Percentiles rank a stretch among this genome's conserved stretches.
phyloP scores from a whole-genome alignment of 2,888 invertebrate species.

The Hofmannophila pseudospretella region DNA sequence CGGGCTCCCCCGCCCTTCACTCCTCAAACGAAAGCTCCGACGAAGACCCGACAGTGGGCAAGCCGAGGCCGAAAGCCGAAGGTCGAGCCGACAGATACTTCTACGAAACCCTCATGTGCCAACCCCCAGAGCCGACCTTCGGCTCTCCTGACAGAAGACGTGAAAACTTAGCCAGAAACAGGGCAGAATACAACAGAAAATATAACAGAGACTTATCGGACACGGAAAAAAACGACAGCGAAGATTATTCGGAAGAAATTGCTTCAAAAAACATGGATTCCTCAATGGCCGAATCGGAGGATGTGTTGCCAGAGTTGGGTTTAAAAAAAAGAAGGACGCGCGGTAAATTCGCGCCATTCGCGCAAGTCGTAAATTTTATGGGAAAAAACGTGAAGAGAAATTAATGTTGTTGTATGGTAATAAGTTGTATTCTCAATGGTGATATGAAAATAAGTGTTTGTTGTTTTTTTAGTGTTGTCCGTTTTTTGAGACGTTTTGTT shows the following conservation, averaged over 20 bases:
- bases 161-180: conserved; percentile 30
- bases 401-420: conserved; percentile 31
- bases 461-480: conserved; percentile 16
- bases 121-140: conserved; percentile 36
- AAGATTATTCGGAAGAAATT: conserved; percentile 50
- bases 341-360: conserved; percentile 55
- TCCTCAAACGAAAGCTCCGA: conserved; percentile 1
- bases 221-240: conserved; percentile 53
- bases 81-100: conserved; percentile 54
- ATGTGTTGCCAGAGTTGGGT: conserved; percentile 43
- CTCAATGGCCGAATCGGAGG: conserved; percentile 50
- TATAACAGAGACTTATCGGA: conserved; percentile 41
- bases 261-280: conserved; percentile 54
- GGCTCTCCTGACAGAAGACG: conserved; percentile 36
- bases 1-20: neutral
- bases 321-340: conserved; percentile 47
- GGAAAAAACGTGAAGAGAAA: conserved; percentile 52
- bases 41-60: conserved; percentile 11
- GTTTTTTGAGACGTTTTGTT: conserved; percentile 3
- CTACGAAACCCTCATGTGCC: conserved; percentile 63
- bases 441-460: conserved; percentile 13
- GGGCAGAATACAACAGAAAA: conserved; percentile 41
- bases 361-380: conserved; percentile 67
- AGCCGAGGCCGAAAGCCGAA: conserved; percentile 37
- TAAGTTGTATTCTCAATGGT: conserved; percentile 27